Percentiles rank a stretch among this genome's conserved stretches.
These are phyloP conservation scores for Brachyistius frenatus DNA, from an alignment of 2,113 vertebrate species.

Conservation along the genomic window DNA sequence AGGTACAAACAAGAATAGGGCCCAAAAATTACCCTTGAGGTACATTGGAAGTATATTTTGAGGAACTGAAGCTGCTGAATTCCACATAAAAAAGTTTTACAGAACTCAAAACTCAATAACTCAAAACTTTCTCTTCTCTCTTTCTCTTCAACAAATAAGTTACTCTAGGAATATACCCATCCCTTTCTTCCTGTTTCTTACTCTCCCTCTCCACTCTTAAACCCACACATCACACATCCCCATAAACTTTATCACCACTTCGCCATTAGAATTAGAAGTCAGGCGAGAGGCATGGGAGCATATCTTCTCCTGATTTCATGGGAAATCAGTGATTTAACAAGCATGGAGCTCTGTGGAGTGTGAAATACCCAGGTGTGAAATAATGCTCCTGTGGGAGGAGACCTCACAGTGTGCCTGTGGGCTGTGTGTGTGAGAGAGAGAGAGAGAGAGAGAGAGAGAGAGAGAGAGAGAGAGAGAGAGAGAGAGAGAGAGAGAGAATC, in stretches of 20 bases:
- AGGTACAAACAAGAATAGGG: too few species aligned
- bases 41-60: too few species aligned
- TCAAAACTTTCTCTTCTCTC: neutral
- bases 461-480: neutral
- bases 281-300: conserved; percentile 39
- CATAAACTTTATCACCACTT: conserved; percentile 47
- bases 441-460: neutral
- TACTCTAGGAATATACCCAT: neutral
- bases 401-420: neutral
- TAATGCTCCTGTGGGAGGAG: conserved; percentile 34
- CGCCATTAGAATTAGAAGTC: conserved; percentile 54
- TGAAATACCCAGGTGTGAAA: conserved; percentile 69
- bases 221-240: conserved; percentile 10
- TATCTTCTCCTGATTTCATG: conserved; percentile 52
- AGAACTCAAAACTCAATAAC: too few species aligned
- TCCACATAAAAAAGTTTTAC: too few species aligned
- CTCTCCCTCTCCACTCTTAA: neutral
- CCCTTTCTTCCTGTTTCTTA: neutral
- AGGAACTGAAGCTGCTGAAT: too few species aligned
- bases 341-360: conserved; percentile 54
- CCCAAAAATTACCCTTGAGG: too few species aligned
- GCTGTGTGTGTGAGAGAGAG: conserved; percentile 9
- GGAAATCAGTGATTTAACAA: conserved; percentile 60
- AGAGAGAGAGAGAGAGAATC: neutral
- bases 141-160: neutral